Evolutionary conservation across 2,113 vertebrate genomes (phyloP).

Genomic region (Gymnorhina tibicen): DNA sequence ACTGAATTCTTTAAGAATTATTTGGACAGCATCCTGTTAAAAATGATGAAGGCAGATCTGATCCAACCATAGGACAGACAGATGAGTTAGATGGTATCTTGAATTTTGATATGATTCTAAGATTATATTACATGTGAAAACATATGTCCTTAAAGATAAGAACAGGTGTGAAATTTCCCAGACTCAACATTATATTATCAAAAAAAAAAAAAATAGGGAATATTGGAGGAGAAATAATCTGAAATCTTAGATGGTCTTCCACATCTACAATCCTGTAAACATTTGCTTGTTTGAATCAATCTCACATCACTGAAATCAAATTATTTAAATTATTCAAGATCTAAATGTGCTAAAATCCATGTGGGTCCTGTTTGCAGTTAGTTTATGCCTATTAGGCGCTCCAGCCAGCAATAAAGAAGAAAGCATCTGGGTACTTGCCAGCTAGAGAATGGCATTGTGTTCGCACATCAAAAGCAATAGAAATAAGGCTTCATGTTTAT

Average conservation of each 20-base stretch:
- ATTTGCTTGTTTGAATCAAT: slow-evolving; percentile 60
- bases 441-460: slow-evolving; percentile 33
- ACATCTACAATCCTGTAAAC: not conserved
- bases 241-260: not conserved
- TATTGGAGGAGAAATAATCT: not conserved
- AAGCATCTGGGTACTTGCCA: slow-evolving; percentile 52
- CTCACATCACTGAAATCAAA: slow-evolving; percentile 46
- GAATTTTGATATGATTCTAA: not conserved
- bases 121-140: not conserved
- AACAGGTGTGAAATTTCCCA: not conserved
- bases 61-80: not conserved
- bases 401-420: slow-evolving; percentile 55
- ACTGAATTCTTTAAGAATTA: not conserved
- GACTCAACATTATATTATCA: not conserved
- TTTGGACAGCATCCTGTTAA: not conserved
- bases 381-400: slow-evolving; percentile 59
- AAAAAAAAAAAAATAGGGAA: not conserved
- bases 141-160: not conserved
- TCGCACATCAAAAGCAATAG: slow-evolving; percentile 44
- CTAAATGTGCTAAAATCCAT: slow-evolving; percentile 66
- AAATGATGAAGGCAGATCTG: not conserved
- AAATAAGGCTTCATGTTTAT: slow-evolving; percentile 33
- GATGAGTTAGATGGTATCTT: not conserved
- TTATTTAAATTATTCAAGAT: slow-evolving; percentile 73
- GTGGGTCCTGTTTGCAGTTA: slow-evolving; percentile 49